Percentiles rank a stretch among this genome's conserved stretches.
Evolutionary conservation across 1,140 invertebrate genomes (phyloP).

Genomic region (Dufourea novaeangliae): DNA sequence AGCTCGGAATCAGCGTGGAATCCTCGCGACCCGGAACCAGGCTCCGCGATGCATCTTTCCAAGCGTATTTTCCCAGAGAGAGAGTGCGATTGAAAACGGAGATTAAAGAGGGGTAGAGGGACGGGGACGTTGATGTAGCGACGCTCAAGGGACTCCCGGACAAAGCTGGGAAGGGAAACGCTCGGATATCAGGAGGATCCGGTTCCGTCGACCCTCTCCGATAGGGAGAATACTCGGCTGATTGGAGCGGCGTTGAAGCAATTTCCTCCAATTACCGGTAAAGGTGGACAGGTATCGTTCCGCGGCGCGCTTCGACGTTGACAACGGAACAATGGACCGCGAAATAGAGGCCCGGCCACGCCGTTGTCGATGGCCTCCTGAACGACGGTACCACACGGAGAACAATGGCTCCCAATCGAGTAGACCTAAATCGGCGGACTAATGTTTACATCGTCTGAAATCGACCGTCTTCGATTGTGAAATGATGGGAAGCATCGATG

Average conservation of each 20-base stretch:
- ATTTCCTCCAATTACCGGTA: conserved; percentile 74
- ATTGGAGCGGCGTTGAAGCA: conserved; percentile 72
- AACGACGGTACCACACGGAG: background rate
- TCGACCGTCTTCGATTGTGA: background rate
- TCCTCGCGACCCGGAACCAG: no score
- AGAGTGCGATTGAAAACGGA: conserved; percentile 53
- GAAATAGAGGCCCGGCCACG: conserved; percentile 57
- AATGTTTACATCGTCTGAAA: background rate
- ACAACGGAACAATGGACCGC: conserved; percentile 63
- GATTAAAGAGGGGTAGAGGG: conserved; percentile 54
- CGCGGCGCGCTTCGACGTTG: background rate
- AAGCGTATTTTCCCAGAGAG: background rate
- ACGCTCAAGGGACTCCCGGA: background rate
- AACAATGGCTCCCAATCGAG: conserved; percentile 24
- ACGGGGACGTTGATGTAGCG: no score
- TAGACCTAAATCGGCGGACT: conserved; percentile 18
- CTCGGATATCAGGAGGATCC: conserved; percentile 45
- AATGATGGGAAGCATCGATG: background rate
- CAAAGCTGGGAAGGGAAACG: conserved; percentile 7
- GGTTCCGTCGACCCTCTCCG: conserved; percentile 6
- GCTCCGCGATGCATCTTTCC: background rate
- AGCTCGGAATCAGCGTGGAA: no score
- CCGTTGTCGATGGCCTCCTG: conserved; percentile 3
- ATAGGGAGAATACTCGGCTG: conserved; percentile 67
- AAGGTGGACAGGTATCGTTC: conserved; percentile 57